A percentile compares a stretch with the other conserved stretches of the same genome.
phyloP scores from a whole-genome alignment of 2,888 invertebrate species.

The Melanostoma scalare region DNA sequence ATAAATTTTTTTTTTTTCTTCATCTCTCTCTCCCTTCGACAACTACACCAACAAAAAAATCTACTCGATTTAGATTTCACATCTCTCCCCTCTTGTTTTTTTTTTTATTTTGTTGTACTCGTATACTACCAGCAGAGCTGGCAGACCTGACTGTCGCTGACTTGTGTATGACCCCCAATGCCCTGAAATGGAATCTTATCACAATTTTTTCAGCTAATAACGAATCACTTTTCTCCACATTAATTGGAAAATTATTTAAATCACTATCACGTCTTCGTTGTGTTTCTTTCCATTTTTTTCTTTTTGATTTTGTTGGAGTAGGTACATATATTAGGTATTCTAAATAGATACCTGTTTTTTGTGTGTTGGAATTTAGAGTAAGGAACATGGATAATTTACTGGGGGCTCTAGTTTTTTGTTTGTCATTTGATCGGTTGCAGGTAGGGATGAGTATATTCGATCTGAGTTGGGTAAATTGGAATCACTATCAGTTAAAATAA shows the following conservation, averaged over 20 bases:
- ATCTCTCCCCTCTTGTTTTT: slow-evolving; percentile 42
- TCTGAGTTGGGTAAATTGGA: slow-evolving; percentile 57
- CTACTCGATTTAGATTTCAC: slow-evolving; percentile 20
- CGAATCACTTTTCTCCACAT: slow-evolving; percentile 72
- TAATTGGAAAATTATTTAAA: slow-evolving; percentile 73
- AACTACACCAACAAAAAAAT: slow-evolving; percentile 3
- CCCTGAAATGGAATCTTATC: slow-evolving; percentile 65
- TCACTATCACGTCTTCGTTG: slow-evolving; percentile 63
- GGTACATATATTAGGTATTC: slow-evolving; percentile 40
- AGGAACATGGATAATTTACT: slow-evolving; percentile 56
- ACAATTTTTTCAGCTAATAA: slow-evolving; percentile 70
- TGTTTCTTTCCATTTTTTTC: background rate
- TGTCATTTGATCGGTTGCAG: background rate
- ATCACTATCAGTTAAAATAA: slow-evolving; percentile 50
- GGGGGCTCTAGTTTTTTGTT: slow-evolving; percentile 57
- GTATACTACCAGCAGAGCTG: background rate
- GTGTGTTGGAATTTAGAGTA: slow-evolving; percentile 52
- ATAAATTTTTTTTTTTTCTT: slow-evolving; percentile 38
- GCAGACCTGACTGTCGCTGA: slow-evolving; percentile 32
- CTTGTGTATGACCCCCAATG: slow-evolving; percentile 62
- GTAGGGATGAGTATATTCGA: slow-evolving; percentile 2
- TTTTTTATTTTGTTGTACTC: background rate
- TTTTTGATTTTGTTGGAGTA: slow-evolving; percentile 20
- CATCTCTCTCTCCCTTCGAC: background rate
- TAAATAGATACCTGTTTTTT: slow-evolving; percentile 58